These are phyloP conservation scores for Dryococelus australis DNA, from an alignment of 2,888 invertebrate species.

Conservation along the genomic window DNA sequence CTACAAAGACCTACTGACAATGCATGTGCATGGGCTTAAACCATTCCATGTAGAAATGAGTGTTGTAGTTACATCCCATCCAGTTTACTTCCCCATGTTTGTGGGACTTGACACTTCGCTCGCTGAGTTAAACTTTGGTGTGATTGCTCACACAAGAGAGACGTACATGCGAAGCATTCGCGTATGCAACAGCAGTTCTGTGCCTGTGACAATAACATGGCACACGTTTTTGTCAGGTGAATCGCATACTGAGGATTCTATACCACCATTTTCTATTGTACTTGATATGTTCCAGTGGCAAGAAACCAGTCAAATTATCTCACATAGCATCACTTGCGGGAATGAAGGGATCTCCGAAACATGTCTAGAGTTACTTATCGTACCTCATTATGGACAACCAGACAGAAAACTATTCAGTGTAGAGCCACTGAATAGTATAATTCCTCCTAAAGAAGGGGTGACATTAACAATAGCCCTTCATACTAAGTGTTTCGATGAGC, in stretches of 20 bases:
- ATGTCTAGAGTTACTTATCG: neutral
- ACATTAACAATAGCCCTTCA: neutral
- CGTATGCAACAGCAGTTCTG: constrained; percentile 1
- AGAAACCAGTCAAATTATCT: neutral
- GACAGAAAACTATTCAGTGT: neutral
- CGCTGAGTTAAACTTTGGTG: neutral
- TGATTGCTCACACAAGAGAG: neutral
- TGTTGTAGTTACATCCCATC: neutral
- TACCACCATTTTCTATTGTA: neutral
- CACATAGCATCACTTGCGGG: neutral
- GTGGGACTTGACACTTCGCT: neutral
- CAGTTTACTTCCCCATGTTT: constrained; percentile 25
- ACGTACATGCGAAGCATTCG: neutral
- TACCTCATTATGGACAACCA: neutral
- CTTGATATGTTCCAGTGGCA: neutral
- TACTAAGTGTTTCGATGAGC: neutral
- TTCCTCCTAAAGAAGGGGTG: neutral
- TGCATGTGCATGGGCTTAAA: neutral
- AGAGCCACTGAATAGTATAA: neutral
- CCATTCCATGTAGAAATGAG: neutral
- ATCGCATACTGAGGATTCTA: neutral
- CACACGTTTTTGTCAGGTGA: neutral
- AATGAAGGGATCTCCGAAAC: neutral
- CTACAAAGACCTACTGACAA: neutral
- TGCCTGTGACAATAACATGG: neutral